Evolutionary conservation across 1,140 invertebrate species (phyloP), one percentile per base, ranked within the genome.

Genomic region (Caenorhabditis inopinata): DNA sequence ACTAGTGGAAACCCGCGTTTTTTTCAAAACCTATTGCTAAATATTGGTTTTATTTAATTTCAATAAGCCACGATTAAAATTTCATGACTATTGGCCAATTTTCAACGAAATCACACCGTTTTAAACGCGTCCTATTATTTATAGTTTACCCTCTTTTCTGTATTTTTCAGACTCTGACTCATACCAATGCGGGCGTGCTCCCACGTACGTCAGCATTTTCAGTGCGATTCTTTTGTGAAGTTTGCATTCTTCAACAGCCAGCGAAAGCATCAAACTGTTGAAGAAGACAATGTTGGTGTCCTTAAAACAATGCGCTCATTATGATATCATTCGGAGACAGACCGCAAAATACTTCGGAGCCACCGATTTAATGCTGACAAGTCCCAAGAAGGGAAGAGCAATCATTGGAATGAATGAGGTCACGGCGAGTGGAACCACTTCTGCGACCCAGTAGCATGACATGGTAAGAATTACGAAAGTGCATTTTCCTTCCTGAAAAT

Each of bases 201-300:
- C 89, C 1, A 90, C 82, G 18, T 81, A 79, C 6, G 87, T 79
- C 35, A 90, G 76, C 11, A 90, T 87, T 78, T 86, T 85, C 1
- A 90, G 85, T 7, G 90, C 89, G 5, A 90, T 88, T 58, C 90
- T 77, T 51, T 88, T 87, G 78, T 90, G 90, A 4, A 90, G 83
- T 77, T 90, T 89, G 74, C 88, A 87, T 78, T 90, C 85, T 82
- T 90, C 90, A 12, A 90, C 85, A 2, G 89, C 90, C 0, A 90
- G 79, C 18, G 90, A 90, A 49, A 89, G 82, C 14, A 90, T 85
- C 11, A 89, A 77, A 42, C 86, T 85, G 11, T 85, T 84, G 7
- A 88, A 46, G 73, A 88, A 88, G 49, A 89, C 82, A 76, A 89
- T 85, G 75, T 87, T 88, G 1, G 85, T 88, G 25, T 86, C 85